phyloP scores from a whole-genome alignment of 2,797 vertebrate genomes.

The Helarctos malayanus region DNA sequence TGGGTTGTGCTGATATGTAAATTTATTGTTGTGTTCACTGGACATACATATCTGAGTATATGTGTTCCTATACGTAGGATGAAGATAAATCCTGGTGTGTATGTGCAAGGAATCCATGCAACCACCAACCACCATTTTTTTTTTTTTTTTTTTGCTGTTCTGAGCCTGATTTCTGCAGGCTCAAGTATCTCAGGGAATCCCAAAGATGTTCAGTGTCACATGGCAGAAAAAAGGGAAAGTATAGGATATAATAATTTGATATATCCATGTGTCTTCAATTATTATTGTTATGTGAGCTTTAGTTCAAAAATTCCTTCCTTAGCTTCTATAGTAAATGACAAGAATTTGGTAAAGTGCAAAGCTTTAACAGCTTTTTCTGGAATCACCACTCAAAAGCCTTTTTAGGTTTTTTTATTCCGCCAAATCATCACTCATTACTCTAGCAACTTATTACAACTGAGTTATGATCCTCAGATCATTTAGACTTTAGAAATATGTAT shows the following conservation, averaged over 20 bases:
- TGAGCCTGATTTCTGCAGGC: not conserved
- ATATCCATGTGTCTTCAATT: constrained; percentile 79
- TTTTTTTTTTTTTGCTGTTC: not conserved
- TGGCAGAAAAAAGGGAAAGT: constrained; percentile 41
- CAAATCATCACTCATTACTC: constrained; percentile 59
- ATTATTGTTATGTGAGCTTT: constrained; percentile 63
- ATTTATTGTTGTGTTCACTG: not conserved
- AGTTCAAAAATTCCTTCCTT: not conserved
- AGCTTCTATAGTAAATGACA: constrained; percentile 72
- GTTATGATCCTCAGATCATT: constrained; percentile 55
- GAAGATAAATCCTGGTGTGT: not conserved
- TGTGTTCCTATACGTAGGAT: not conserved
- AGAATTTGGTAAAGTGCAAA: constrained; percentile 82
- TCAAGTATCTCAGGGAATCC: not conserved
- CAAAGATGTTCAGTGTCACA: not conserved
- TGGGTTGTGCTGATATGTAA: not conserved
- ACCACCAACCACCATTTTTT: not conserved
- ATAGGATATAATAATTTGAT: constrained; percentile 63
- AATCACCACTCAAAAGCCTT: constrained; percentile 82
- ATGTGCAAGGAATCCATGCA: not conserved
- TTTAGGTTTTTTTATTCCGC: not conserved
- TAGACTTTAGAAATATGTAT: constrained; percentile 47
- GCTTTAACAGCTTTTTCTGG: constrained; percentile 80
- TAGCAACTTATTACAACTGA: constrained; percentile 63
- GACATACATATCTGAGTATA: not conserved